Conservation (phyloP, 2,888 invertebrate genomes). For the Heliothis peltigera region DNA sequence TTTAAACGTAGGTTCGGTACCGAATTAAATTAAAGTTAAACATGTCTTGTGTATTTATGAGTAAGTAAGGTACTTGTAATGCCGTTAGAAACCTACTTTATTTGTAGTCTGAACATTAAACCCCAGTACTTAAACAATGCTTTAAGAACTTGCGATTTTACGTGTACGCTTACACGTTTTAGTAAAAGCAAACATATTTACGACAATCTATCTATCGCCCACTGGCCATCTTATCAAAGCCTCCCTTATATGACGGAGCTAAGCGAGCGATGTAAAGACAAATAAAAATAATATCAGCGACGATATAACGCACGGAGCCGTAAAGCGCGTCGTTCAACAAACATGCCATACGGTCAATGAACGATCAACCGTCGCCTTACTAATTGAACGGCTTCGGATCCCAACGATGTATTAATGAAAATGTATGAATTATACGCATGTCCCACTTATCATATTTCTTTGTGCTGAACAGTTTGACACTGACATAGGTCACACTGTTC, state of each 20-base stretch:
- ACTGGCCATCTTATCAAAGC: constrained; percentile 21
- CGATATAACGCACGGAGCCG: constrained; percentile 77
- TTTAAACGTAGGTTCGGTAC: constrained; percentile 7
- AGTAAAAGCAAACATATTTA: neutral
- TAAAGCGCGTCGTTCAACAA: constrained; percentile 69
- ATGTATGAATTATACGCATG: constrained; percentile 58
- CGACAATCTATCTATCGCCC: neutral
- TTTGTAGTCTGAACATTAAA: neutral
- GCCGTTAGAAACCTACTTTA: neutral
- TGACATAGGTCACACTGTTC: constrained; percentile 14
- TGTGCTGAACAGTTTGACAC: constrained; percentile 18
- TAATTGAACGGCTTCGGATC: constrained; percentile 65
- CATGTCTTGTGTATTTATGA: neutral
- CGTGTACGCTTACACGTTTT: neutral
- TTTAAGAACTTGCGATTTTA: neutral
- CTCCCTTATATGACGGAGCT: constrained; percentile 30
- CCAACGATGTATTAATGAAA: constrained; percentile 55
- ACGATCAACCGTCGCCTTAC: constrained; percentile 70
- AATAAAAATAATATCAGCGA: constrained; percentile 68
- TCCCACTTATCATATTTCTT: constrained; percentile 30
- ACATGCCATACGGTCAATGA: constrained; percentile 72
- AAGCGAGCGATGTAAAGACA: constrained; percentile 55
- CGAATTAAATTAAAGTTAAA: constrained; percentile 16
- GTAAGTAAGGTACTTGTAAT: neutral
- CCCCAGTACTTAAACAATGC: neutral